phyloP scores from a whole-genome alignment of 2,113 vertebrate genomes.

The Synchiropus splendidus region DNA sequence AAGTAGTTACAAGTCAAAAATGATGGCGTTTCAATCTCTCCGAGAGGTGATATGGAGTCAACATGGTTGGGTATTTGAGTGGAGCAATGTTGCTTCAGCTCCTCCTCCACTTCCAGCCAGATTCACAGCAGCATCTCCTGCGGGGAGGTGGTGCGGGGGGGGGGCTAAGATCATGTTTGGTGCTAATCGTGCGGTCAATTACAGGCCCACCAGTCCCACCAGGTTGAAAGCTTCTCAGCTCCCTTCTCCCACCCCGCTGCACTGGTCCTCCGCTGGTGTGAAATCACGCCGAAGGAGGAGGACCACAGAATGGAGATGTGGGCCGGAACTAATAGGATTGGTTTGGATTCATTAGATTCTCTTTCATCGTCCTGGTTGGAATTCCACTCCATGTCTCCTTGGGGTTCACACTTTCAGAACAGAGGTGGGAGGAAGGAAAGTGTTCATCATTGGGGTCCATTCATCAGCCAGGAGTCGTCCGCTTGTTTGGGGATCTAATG shows the following conservation, averaged over 20 bases:
- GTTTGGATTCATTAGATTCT: conserved; percentile 77
- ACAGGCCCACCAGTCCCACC: conserved; percentile 38
- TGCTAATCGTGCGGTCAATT: conserved; percentile 43
- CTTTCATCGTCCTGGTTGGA: conserved; percentile 75
- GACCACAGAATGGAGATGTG: conserved; percentile 63
- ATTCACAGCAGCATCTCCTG: no score
- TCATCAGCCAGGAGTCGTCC: conserved; percentile 28
- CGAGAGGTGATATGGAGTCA: no score
- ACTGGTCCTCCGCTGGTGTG: conserved; percentile 48
- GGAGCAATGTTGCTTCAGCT: no score
- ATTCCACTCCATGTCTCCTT: conserved; percentile 70
- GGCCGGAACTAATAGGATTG: conserved; percentile 79
- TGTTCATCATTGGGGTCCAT: conserved; percentile 57
- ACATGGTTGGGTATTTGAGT: no score
- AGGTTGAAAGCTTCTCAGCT: conserved; percentile 32
- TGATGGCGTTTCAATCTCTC: no score
- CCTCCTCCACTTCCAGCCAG: no score
- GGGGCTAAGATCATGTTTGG: conserved; percentile 35
- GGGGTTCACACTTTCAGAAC: conserved; percentile 59
- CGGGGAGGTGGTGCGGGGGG: no score
- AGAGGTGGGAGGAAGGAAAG: conserved; percentile 36
- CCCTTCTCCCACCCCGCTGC: conserved; percentile 29
- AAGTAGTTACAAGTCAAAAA: no score
- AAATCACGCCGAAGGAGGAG: conserved; percentile 51
- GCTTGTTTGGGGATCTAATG: conserved; percentile 5